Percentiles rank a stretch among this genome's conserved stretches.
Evolutionary conservation across 1,140 invertebrate genomes (phyloP).

Genomic region (Penaeus japonicus): DNA sequence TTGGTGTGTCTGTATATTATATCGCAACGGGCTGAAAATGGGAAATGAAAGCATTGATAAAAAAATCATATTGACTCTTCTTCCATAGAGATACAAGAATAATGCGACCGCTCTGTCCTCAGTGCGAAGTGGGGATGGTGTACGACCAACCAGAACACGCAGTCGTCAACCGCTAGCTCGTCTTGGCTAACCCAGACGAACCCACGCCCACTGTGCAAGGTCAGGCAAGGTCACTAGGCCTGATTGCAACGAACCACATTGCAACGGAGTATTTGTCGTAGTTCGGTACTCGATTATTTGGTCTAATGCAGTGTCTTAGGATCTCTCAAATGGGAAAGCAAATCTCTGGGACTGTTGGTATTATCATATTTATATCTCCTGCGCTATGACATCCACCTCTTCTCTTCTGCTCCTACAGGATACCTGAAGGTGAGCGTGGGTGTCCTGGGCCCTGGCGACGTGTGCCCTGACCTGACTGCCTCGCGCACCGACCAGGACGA

Average conservation of each 20-base stretch:
- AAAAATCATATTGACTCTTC: too few species aligned
- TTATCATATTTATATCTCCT: not conserved
- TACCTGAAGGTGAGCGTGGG: constrained; percentile 66
- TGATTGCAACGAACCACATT: not conserved
- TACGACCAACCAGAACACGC: constrained; percentile 65
- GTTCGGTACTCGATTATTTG: not conserved
- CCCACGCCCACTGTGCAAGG: constrained; percentile 62
- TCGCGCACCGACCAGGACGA: constrained; percentile 63
- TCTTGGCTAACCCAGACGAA: constrained; percentile 66
- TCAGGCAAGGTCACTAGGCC: not conserved
- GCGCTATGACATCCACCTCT: constrained; percentile 49
- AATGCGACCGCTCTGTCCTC: constrained; percentile 26
- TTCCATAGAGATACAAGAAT: not conserved
- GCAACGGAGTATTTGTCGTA: not conserved
- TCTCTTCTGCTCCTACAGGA: constrained; percentile 56
- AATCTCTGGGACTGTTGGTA: not conserved
- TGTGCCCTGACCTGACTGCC: constrained; percentile 62
- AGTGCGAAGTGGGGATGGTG: constrained; percentile 66
- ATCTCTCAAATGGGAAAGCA: not conserved
- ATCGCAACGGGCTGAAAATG: too few species aligned
- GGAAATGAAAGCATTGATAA: too few species aligned
- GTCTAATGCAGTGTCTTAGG: not conserved
- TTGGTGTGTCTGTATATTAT: too few species aligned
- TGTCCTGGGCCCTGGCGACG: constrained; percentile 66
- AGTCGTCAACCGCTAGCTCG: constrained; percentile 67